phyloP scores from a whole-genome alignment of 2,797 vertebrate species.

The Aselliscus stoliczkanus region DNA sequence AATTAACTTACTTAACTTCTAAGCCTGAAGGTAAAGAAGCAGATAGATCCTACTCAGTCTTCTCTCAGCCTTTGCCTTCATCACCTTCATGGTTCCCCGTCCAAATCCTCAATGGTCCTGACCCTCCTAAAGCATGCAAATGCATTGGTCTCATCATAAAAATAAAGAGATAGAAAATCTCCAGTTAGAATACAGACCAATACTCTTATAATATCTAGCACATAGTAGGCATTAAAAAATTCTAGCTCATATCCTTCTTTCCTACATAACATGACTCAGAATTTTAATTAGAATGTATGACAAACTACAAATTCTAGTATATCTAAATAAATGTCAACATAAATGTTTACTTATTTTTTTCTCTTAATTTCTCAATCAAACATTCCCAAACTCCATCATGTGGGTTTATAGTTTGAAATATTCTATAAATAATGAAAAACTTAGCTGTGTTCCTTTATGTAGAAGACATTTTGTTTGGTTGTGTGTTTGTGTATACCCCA shows the following conservation, averaged over 20 bases:
- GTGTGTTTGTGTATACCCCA: not conserved
- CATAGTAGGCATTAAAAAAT: not conserved
- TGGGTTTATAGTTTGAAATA: not conserved
- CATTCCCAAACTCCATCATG: not conserved
- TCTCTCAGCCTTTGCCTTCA: not conserved
- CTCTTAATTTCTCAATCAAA: not conserved
- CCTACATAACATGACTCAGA: not conserved
- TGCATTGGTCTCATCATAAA: not conserved
- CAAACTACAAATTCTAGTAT: not conserved
- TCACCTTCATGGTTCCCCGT: not conserved
- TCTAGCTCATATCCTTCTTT: not conserved
- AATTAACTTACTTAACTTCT: not conserved
- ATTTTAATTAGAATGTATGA: conserved; percentile 2
- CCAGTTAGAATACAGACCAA: not conserved
- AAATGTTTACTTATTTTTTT: not conserved
- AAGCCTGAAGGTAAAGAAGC: not conserved
- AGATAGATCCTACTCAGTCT: not conserved
- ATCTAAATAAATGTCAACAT: not conserved
- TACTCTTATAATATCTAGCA: not conserved
- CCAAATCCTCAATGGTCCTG: not conserved
- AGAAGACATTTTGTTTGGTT: not conserved
- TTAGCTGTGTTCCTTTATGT: not conserved
- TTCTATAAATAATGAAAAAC: not conserved
- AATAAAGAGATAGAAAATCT: not conserved
- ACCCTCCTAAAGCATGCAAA: not conserved